Evolutionary conservation across 2,797 vertebrate species (phyloP).

Genomic region (Tokudaia tokunoshimensis): DNA sequence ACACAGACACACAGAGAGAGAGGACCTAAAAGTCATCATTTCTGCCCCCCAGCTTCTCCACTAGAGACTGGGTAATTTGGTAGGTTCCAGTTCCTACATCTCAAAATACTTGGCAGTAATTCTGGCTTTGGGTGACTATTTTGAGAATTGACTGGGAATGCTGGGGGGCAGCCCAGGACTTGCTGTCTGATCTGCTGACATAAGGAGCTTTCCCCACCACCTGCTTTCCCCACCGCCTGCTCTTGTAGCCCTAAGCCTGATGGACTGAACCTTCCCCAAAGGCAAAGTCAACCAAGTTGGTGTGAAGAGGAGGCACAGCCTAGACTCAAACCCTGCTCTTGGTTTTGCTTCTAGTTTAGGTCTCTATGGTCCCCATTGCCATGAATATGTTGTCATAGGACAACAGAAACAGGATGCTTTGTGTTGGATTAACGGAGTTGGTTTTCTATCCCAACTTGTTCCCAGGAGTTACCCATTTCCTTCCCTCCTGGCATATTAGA

Average conservation of each 20-base stretch:
- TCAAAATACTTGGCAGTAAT: neutral
- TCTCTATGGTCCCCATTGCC: accelerated
- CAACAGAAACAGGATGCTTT: neutral
- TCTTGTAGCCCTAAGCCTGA: neutral
- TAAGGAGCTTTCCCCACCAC: neutral
- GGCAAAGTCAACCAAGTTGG: neutral
- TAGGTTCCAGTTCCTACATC: neutral
- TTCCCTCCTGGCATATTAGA: neutral
- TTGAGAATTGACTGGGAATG: neutral
- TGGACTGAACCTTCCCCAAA: neutral
- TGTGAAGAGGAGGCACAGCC: neutral
- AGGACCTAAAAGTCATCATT: neutral
- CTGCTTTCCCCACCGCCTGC: neutral
- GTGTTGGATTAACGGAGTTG: no score
- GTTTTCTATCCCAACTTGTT: neutral
- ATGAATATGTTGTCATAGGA: neutral
- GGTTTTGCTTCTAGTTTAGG: neutral
- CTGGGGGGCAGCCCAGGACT: neutral
- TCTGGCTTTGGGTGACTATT: neutral
- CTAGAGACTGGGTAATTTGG: neutral
- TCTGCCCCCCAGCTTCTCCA: neutral
- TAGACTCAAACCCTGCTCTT: neutral
- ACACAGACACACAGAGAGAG: neutral
- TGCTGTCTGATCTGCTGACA: accelerated
- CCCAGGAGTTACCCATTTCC: neutral